These are phyloP conservation scores for Sinocyclocheilus maitianheensis DNA, from an alignment of 2,113 vertebrate species.

Conservation along the genomic window DNA sequence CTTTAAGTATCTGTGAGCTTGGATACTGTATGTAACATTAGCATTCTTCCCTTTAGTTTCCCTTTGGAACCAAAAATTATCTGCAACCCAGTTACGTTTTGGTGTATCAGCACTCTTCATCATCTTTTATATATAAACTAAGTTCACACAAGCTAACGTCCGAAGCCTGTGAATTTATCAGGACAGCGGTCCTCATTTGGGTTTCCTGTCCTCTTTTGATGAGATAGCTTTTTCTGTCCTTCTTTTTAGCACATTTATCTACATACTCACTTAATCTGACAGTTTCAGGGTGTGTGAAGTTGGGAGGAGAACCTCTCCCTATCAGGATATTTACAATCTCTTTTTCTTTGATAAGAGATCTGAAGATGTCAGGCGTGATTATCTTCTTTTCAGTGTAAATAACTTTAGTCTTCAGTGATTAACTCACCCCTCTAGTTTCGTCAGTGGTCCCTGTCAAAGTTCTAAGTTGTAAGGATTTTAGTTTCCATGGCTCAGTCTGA, in stretches of 20 bases:
- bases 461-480: constrained; percentile 69
- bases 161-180: constrained; percentile 16
- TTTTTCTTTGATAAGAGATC: constrained; percentile 69
- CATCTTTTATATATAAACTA: neutral
- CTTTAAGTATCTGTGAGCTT: neutral
- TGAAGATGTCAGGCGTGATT: constrained; percentile 67
- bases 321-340: constrained; percentile 65
- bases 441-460: constrained; percentile 62
- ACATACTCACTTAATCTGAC: constrained; percentile 42
- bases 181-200: constrained; percentile 34
- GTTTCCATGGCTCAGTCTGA: constrained; percentile 60
- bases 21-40: constrained; percentile 23
- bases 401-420: constrained; percentile 55
- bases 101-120: constrained; percentile 45
- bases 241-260: constrained; percentile 16
- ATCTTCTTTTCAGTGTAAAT: constrained; percentile 68
- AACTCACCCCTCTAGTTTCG: constrained; percentile 54
- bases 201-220: constrained; percentile 40
- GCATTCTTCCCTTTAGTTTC: constrained; percentile 26
- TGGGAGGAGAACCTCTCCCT: constrained; percentile 12
- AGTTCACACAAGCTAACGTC: constrained; percentile 16
- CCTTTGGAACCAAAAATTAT: neutral
- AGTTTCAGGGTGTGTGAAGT: constrained; percentile 30
- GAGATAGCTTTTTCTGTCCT: constrained; percentile 41
- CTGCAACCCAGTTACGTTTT: constrained; percentile 32